Evolutionary conservation across 2,888 invertebrate species (phyloP).

Genomic region (Pomacea canaliculata): DNA sequence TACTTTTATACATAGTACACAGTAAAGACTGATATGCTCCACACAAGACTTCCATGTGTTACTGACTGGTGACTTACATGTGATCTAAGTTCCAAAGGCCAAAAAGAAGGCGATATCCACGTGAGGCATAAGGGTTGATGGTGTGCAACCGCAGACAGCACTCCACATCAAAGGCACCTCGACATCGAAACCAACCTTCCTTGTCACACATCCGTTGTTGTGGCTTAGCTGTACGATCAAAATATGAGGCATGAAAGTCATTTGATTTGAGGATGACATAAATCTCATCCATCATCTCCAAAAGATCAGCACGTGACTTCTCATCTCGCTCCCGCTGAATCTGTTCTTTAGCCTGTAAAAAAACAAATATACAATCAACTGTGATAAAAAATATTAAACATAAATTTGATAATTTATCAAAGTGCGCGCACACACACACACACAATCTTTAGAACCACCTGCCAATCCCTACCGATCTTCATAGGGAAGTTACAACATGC

Average conservation of each 20-base stretch:
- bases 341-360: slow-evolving; percentile 56
- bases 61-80: slow-evolving; percentile 45
- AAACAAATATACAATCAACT: background rate
- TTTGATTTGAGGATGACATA: slow-evolving; percentile 45
- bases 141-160: slow-evolving; percentile 57
- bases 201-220: slow-evolving; percentile 60
- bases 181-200: slow-evolving; percentile 65
- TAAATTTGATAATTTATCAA: too few species aligned
- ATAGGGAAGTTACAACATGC: too few species aligned
- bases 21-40: too few species aligned
- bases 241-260: slow-evolving; percentile 54
- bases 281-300: slow-evolving; percentile 46
- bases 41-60: too few species aligned
- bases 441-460: too few species aligned
- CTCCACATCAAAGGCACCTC: slow-evolving; percentile 60
- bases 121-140: slow-evolving; percentile 59
- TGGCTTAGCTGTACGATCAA: slow-evolving; percentile 48
- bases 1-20: too few species aligned
- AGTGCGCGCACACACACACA: too few species aligned
- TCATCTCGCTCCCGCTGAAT: slow-evolving; percentile 52
- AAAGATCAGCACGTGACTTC: slow-evolving; percentile 38
- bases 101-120: slow-evolving; percentile 56
- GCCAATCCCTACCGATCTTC: too few species aligned
- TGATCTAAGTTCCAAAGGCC: slow-evolving; percentile 63
- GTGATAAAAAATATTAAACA: too few species aligned